Base-by-base conservation (phyloP, 1,140 invertebrate genomes). In the Apis cerana region DNA sequence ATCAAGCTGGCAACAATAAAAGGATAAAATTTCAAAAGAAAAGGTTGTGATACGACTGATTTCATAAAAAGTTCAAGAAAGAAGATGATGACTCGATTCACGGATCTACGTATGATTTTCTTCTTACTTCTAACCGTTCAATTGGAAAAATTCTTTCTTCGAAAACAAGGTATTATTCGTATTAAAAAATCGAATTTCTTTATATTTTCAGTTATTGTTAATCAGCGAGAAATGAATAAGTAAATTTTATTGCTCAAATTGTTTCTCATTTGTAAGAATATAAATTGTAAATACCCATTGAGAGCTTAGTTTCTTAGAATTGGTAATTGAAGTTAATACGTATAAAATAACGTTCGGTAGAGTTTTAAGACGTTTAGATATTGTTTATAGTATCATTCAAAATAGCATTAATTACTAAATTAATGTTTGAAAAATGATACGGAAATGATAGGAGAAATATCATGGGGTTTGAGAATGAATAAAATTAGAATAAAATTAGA, bases 21-120 rank as follows among this genome's bases (percentile, higher is more conserved):
- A 17, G 27, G 19, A 23, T 0, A 15, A 70, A 23, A 43, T 43
- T 27, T 58, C 8, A 17, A 19, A 1, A 27, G 11, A 43, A 48
- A 52, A 50, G 3, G 21, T n/a, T 76, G 85, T 64, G 48, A 70
- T 48, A 78, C 27, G 33, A 52, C 10, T 48, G 5, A 15, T 58
- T 64, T 56, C 12, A 54, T 19, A 1, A 15, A 59, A 50, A 54
- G 1, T 75, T 61, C 48, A 86, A 67, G 62, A 54, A 56, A 12
- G 27, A 85, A 85, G 56, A 88, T 88, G 56, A 88, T 88, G 86
- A 59, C 54, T 27, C 82, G 69, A 71, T 52, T 70, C 21, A 15
- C 62, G 72, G 62, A 68, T 82, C 52, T 80, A 52, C 77, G 74
- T 23, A 61, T 54, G 54, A 58, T 75, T 33, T 78, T 82, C 52